phyloP scores from a whole-genome alignment of 2,113 vertebrate genomes.

The Tyrannus savana region DNA sequence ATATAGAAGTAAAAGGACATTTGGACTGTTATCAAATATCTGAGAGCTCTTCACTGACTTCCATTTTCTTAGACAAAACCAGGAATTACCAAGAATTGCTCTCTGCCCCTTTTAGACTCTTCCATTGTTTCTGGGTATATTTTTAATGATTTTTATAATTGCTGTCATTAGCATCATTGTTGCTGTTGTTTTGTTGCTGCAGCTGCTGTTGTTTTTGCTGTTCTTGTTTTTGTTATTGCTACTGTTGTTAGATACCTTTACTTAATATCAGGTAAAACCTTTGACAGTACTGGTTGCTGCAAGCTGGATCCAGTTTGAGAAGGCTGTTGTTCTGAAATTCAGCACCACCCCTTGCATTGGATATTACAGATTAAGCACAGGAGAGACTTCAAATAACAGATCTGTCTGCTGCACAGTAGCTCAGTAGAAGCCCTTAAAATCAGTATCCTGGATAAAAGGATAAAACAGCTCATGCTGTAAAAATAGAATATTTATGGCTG shows the following conservation, averaged over 20 bases:
- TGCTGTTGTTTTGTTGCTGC: neutral
- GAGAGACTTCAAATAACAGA: neutral
- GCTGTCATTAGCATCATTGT: neutral
- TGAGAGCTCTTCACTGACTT: neutral
- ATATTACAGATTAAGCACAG: neutral
- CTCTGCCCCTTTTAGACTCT: neutral
- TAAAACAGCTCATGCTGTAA: neutral
- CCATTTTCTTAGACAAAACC: neutral
- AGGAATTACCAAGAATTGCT: neutral
- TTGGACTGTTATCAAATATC: neutral
- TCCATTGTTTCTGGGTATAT: neutral
- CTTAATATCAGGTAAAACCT: neutral
- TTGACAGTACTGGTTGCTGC: neutral
- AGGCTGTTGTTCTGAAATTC: neutral
- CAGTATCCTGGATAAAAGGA: neutral
- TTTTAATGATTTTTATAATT: neutral
- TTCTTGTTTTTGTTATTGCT: neutral
- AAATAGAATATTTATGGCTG: neutral
- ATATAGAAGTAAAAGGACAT: neutral
- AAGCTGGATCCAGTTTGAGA: neutral
- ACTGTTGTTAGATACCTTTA: neutral
- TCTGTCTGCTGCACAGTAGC: neutral
- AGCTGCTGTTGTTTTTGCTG: neutral
- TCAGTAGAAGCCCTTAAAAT: neutral
- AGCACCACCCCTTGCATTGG: neutral